Evolutionary conservation across 2,888 invertebrate genomes (phyloP).

Genomic region (Caenorhabditis uteleia): DNA sequence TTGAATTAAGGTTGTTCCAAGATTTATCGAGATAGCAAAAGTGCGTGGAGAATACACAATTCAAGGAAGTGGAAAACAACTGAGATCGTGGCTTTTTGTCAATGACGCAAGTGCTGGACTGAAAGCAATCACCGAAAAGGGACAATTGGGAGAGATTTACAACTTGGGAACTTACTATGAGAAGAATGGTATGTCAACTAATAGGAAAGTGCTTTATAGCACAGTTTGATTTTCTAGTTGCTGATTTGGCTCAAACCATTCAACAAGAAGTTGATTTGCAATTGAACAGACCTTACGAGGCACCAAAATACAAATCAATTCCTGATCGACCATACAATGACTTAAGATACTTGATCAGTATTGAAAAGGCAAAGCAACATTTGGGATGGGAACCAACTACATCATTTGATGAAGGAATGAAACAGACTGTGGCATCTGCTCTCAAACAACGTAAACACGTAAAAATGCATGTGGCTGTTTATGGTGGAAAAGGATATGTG

Average conservation of each 20-base stretch:
- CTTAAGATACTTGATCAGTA: constrained; percentile 65
- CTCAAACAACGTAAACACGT: constrained; percentile 48
- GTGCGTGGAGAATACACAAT: constrained; percentile 62
- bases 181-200: constrained; percentile 55
- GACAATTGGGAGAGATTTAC: constrained; percentile 62
- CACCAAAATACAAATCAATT: constrained; percentile 57
- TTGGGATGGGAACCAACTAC: constrained; percentile 63
- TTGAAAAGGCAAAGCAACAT: constrained; percentile 58
- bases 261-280: constrained; percentile 65
- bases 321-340: constrained; percentile 69
- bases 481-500: constrained; percentile 57
- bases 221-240: constrained; percentile 46
- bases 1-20: constrained; percentile 57
- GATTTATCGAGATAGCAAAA: constrained; percentile 67
- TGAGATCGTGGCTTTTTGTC: constrained; percentile 68
- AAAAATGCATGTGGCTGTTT: constrained; percentile 63
- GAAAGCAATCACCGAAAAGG: constrained; percentile 57
- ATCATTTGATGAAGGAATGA: constrained; percentile 64
- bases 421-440: constrained; percentile 56
- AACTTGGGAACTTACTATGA: constrained; percentile 68
- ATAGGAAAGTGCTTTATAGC: neutral
- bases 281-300: constrained; percentile 41
- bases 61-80: constrained; percentile 64
- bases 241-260: constrained; percentile 60
- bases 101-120: constrained; percentile 66